Evolutionary conservation across 37 sponge, comb jelly and placozoan species (phyloP).

Genomic region (Haliclona indistincta): DNA sequence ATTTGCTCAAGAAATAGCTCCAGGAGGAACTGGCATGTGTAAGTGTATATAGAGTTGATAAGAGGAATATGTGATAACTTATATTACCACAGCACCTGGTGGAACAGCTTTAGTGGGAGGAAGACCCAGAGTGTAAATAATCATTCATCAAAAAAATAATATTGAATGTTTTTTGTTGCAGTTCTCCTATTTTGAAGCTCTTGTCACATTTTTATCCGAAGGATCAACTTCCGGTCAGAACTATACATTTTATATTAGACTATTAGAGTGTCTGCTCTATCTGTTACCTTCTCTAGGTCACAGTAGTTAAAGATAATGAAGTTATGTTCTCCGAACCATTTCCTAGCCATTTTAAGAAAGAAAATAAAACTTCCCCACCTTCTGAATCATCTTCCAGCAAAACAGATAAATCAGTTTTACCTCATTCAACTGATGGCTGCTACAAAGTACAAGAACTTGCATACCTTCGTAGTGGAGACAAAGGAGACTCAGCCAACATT

Average conservation of each 20-base stretch:
- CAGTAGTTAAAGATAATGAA: neutral
- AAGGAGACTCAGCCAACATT: conserved; percentile 94
- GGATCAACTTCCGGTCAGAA: conserved; percentile 56
- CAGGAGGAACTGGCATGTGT: conserved; percentile 97
- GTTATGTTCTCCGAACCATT: too few species aligned
- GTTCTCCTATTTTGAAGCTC: conserved; percentile 84
- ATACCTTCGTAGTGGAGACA: conserved; percentile 93
- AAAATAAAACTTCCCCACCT: too few species aligned
- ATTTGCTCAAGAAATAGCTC: conserved; percentile 86
- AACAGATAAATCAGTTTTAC: too few species aligned
- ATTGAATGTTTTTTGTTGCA: neutral
- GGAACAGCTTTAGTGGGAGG: conserved; percentile 88
- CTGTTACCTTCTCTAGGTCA: neutral
- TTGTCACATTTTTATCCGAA: conserved; percentile 90
- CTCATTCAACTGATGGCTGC: too few species aligned
- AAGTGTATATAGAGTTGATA: conserved; percentile 5
- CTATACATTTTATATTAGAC: neutral
- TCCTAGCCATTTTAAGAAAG: too few species aligned
- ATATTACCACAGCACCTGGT: conserved; percentile 74
- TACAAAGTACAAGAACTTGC: conserved; percentile 92
- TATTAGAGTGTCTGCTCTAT: neutral
- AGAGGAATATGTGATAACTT: neutral
- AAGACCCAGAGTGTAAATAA: conserved; percentile 83
- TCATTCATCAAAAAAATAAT: neutral
- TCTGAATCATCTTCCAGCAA: too few species aligned